Evolutionary conservation across 2,888 invertebrate genomes (phyloP), one percentile per base, ranked within the genome.

Genomic region (Lasioglossum calceatum): DNA sequence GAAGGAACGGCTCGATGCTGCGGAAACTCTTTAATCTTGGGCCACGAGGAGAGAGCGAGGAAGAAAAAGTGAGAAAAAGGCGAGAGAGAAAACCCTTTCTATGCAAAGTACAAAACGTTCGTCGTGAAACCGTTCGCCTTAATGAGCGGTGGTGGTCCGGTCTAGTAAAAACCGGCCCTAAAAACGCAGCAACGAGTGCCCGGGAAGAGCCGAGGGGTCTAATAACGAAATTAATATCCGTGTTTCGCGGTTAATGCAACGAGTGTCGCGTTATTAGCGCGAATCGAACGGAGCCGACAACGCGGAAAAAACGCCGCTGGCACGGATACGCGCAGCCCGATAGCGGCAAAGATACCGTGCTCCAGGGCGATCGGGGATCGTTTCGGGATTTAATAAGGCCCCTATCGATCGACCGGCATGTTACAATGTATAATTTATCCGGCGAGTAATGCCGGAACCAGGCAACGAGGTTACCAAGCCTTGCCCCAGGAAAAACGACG

Each of bases 11-110:
- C 27, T 61, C 61, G n/a, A 70, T 50, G 47, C 47, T 80, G 75
- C 85, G 44, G 64, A 82, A 87, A 78, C 81, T 83, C 83, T 86
- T 81, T 81, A 84, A 86, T 86, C 82, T 86, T 58, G 44, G 23
- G 39, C n/a, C 39, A 82, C 79, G 79, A 82, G 61, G 27, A 42
- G 42, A 42, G 42, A 8, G 8, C 8, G 42, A 42, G 42, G 8
- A 8, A 42, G 42, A 44, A 44, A 14, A 14, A 44, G 4, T 12
- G 44, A 5, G 61, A 27, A 12, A 27, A 10, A 61, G 58, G 4
- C 23, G 27, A 61, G 27, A 61, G 27, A 27, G 81, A 77, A 23
- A 77, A 23, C 64, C 77, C 3, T 1, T 47, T 71, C 77, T 64
- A 80, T 67, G 86, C 72, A 58, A 82, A 86, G 79, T 71, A 79